Evolutionary conservation across 2,113 vertebrate genomes (phyloP).

Genomic region (Amphiprion percula): DNA sequence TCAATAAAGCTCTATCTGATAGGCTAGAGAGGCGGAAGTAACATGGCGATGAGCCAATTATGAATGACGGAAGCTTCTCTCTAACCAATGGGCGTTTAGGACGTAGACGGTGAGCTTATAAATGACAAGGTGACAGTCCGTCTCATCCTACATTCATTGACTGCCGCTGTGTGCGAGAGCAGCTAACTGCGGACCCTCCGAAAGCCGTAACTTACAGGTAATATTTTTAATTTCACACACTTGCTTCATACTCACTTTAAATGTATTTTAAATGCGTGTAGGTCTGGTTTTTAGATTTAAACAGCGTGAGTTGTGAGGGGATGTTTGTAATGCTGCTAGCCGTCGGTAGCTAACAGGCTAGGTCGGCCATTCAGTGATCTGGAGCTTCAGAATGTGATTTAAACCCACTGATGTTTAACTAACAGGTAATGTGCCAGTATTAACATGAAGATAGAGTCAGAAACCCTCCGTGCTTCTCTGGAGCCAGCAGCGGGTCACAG

Average conservation of each 20-base stretch:
- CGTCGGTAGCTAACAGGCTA: slow-evolving; percentile 16
- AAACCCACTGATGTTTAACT: not conserved
- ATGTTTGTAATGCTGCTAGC: slow-evolving; percentile 35
- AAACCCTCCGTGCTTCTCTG: not conserved
- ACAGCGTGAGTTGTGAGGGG: not conserved
- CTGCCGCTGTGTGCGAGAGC: slow-evolving; percentile 54
- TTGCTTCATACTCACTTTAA: fast-evolving
- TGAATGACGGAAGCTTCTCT: not conserved
- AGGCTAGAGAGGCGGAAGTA: not conserved
- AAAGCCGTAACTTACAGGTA: slow-evolving; percentile 74
- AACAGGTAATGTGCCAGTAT: no score
- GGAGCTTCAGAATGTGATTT: not conserved
- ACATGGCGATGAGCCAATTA: slow-evolving; percentile 32
- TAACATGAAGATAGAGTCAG: fast-evolving
- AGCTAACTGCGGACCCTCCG: slow-evolving; percentile 54
- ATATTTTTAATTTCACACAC: not conserved
- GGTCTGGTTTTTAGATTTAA: not conserved
- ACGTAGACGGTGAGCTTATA: slow-evolving; percentile 79
- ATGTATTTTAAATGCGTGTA: not conserved
- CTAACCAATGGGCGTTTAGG: slow-evolving; percentile 80
- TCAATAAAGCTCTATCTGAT: slow-evolving; percentile 1
- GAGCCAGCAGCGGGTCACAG: not conserved
- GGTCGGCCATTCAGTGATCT: slow-evolving; percentile 67
- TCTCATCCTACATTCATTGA: slow-evolving; percentile 59
- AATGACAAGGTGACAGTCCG: slow-evolving; percentile 82